Evolutionary conservation across 2,113 vertebrate genomes (phyloP).

Genomic region (Embiotoca jacksoni): DNA sequence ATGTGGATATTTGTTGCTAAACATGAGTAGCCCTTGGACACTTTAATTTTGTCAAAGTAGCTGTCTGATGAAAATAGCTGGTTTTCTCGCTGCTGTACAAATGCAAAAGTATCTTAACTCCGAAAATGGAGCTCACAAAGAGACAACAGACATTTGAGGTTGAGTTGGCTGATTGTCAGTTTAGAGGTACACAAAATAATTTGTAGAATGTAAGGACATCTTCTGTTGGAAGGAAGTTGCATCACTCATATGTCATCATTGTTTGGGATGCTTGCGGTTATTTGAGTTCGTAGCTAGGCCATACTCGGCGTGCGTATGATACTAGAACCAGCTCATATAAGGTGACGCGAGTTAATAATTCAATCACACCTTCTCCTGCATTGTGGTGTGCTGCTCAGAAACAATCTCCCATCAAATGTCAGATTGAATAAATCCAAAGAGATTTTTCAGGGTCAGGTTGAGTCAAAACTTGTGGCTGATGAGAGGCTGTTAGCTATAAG

Average conservation of each 20-base stretch:
- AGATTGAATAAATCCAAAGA: not conserved
- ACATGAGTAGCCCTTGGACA: too few species aligned
- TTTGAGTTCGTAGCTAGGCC: not conserved
- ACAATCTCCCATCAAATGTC: not conserved
- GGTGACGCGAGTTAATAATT: constrained; percentile 10
- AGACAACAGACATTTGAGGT: too few species aligned
- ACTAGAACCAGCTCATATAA: not conserved
- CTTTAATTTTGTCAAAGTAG: too few species aligned
- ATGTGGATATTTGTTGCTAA: too few species aligned
- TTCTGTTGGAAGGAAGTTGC: not conserved
- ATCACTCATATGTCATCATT: not conserved
- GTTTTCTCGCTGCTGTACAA: too few species aligned
- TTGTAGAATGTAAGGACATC: not conserved
- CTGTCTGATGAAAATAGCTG: too few species aligned
- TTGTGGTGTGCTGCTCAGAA: constrained; percentile 13
- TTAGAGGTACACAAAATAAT: not conserved
- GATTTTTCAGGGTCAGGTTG: not conserved
- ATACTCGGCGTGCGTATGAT: not conserved
- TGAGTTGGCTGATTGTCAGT: too few species aligned
- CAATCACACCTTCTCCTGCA: not conserved
- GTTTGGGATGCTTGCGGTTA: not conserved
- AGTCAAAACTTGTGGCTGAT: not conserved
- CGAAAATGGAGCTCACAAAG: too few species aligned
- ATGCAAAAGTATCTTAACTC: too few species aligned
- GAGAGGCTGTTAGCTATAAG: not conserved